A percentile compares a stretch with the other conserved stretches of the same genome.
These are phyloP conservation scores for Microchirus variegatus DNA, from an alignment of 2,797 vertebrate genomes.

Conservation along the genomic window DNA sequence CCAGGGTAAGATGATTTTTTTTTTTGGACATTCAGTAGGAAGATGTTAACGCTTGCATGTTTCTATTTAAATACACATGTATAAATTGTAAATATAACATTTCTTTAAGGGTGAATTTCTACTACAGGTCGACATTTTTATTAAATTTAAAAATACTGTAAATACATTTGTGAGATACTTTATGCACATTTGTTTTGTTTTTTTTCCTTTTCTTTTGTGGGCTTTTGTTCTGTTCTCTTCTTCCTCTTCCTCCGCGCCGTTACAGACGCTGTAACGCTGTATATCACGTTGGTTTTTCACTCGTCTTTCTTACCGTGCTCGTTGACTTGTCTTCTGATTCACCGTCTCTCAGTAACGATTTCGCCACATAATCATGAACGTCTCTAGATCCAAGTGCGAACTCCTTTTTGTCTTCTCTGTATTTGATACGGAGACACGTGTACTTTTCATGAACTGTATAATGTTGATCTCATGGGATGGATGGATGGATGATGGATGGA, in stretches of 20 bases:
- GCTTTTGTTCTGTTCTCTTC: slow-evolving; percentile 53
- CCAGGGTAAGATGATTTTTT: slow-evolving; percentile 79
- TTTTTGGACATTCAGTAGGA: slow-evolving; percentile 72
- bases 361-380: slow-evolving; percentile 70
- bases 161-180: slow-evolving; percentile 82
- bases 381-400: slow-evolving; percentile 75
- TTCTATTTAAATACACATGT: slow-evolving; percentile 87
- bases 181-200: slow-evolving; percentile 78
- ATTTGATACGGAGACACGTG: slow-evolving; percentile 72
- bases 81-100: slow-evolving; percentile 86
- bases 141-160: slow-evolving; percentile 84
- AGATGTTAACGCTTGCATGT: slow-evolving; percentile 85
- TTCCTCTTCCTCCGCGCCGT: slow-evolving; percentile 62
- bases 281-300: slow-evolving; percentile 65
- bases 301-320: slow-evolving; percentile 65
- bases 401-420: slow-evolving; percentile 78
- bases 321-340: slow-evolving; percentile 66
- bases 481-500: slow-evolving; percentile 49
- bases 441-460: slow-evolving; percentile 75
- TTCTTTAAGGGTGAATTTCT: slow-evolving; percentile 87
- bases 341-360: slow-evolving; percentile 63
- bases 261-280: slow-evolving; percentile 70
- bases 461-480: slow-evolving; percentile 65
- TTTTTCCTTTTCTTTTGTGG: slow-evolving; percentile 32
- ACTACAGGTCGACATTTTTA: slow-evolving; percentile 85